Evolutionary conservation across 2,797 vertebrate species (phyloP), one percentile per base, ranked within the genome.

Genomic region (Eospalax fontanierii): DNA sequence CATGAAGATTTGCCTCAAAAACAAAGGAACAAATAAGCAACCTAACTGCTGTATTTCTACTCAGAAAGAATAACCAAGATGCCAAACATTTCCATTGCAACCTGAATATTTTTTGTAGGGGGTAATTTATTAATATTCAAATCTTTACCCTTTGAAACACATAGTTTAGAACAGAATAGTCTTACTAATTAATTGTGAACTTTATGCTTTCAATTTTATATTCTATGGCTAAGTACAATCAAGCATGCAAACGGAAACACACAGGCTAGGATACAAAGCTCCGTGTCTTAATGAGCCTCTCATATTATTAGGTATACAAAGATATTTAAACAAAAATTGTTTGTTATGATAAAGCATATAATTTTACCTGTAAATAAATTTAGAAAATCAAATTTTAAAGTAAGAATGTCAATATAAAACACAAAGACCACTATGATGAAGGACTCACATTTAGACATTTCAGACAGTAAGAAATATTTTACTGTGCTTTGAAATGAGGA

Each of bases 21-120:
- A 68, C 28, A 66, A 83, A 66, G 43, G 4, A 61, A 63, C 61
- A 63, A 26, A 54, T 54, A 54, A 54, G 50, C 50, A 54, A 54
- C 74, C 82, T 61, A 50, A 84, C 79, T 84, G 19, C 30, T 68
- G 0, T 87, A 30, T 93, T 95, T 95, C 66, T 26, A 65, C 63
- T 92, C 86, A 90, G 63, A 89, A 95, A 91, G 76, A 79, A 14
- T 89, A 78, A 38, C 40, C 9, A 84, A 88, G 21, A 76, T 88
- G 14, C 19, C 16, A 86, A 81, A 50, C 5, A 33, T 30, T 94
- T 65, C 66, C 61, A 61, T 18, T 80, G 16, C n/a, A 86, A 76
- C 80, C 7, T 50, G 40, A 96, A 91, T 54, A 28, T 65, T 95
- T 54, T 85, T 87, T n/a, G n/a, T n/a, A n/a, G 65, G 14, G 61